Evolutionary conservation across 2,797 vertebrate genomes (phyloP).

Genomic region (Holocentrus rufus): DNA sequence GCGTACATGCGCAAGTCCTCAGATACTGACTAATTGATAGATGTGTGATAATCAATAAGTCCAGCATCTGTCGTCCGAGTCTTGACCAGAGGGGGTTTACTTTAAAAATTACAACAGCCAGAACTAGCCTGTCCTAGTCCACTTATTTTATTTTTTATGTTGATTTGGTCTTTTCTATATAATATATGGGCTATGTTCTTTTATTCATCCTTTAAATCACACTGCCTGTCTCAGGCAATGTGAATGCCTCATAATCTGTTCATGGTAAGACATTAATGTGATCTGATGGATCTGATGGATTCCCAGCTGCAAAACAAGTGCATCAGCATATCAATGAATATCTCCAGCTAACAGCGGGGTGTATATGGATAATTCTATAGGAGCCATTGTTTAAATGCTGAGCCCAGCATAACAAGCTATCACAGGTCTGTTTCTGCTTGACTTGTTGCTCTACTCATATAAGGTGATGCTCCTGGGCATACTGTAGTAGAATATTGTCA

Average conservation of each 20-base stretch:
- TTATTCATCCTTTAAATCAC: constrained; percentile 70
- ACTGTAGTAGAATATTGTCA: no score
- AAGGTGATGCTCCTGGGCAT: constrained; percentile 13
- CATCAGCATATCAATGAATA: constrained; percentile 25
- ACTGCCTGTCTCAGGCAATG: constrained; percentile 32
- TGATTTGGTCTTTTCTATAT: constrained; percentile 70
- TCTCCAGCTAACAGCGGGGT: constrained; percentile 26
- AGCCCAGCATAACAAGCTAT: constrained; percentile 17
- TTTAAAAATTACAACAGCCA: constrained; percentile 45
- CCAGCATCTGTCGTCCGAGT: constrained; percentile 64
- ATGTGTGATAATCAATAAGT: constrained; percentile 79
- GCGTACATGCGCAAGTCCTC: constrained; percentile 6
- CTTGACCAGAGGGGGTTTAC: constrained; percentile 33
- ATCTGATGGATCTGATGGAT: constrained; percentile 83
- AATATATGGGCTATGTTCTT: constrained; percentile 56
- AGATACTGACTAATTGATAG: constrained; percentile 62
- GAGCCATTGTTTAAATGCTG: constrained; percentile 24
- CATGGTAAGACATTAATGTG: constrained; percentile 71
- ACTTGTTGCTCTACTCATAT: constrained; percentile 19
- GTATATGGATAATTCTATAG: constrained; percentile 30
- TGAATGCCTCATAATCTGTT: constrained; percentile 75
- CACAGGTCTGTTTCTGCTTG: constrained; percentile 2
- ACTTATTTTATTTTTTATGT: constrained; percentile 34
- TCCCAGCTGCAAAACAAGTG: constrained; percentile 64
- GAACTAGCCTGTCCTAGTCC: constrained; percentile 35